A percentile compares a stretch with the other conserved stretches of the same genome.
These are phyloP conservation scores for Drosophila gaucha DNA, from an alignment of 2,888 invertebrate genomes.

Conservation along the genomic window DNA sequence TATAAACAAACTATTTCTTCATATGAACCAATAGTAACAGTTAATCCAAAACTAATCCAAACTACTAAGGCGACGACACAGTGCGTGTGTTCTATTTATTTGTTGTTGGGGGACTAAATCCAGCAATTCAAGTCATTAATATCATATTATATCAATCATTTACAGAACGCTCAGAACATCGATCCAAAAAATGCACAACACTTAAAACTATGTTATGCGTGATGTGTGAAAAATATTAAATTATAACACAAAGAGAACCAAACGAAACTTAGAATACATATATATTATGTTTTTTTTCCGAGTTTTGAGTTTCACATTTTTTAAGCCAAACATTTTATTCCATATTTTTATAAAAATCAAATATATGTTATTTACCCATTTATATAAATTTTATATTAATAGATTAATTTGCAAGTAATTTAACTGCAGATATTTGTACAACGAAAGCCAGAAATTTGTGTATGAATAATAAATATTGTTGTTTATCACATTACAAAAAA, in stretches of 20 bases:
- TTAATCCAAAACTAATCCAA: slow-evolving; percentile 23
- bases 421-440: slow-evolving; percentile 1
- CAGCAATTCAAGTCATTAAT: slow-evolving; percentile 70
- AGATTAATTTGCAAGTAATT: slow-evolving; percentile 11
- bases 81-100: slow-evolving; percentile 38
- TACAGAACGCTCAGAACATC: slow-evolving; percentile 57
- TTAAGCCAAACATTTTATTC: background rate
- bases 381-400: background rate
- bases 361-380: background rate
- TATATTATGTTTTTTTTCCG: background rate
- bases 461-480: background rate
- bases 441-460: background rate
- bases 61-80: slow-evolving; percentile 70
- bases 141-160: slow-evolving; percentile 47
- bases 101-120: slow-evolving; percentile 51
- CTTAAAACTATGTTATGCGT: slow-evolving; percentile 33
- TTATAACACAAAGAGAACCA: background rate
- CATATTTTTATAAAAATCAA: background rate
- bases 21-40: background rate
- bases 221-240: background rate
- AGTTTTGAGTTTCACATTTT: slow-evolving; percentile 7
- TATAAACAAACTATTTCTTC: background rate
- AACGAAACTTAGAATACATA: slow-evolving; percentile 17
- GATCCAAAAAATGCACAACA: slow-evolving; percentile 31
- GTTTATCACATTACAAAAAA: slow-evolving; percentile 1